phyloP scores from a whole-genome alignment of 2,888 invertebrate species.

The Agrochola macilenta region DNA sequence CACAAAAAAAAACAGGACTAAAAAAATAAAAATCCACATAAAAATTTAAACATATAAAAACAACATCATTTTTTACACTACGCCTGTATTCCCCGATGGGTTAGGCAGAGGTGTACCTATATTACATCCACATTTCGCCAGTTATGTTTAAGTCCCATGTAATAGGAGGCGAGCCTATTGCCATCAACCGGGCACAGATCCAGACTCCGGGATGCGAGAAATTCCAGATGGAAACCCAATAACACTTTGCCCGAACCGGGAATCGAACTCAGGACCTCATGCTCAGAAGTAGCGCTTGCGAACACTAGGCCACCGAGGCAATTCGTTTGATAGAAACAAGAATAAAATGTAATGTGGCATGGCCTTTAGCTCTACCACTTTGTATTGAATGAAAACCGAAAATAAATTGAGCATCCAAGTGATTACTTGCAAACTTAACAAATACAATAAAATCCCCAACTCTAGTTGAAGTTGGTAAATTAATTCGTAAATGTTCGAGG shows the following conservation, averaged over 20 bases:
- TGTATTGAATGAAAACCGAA: conserved; percentile 29
- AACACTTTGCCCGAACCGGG: neutral
- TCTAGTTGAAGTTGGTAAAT: conserved; percentile 58
- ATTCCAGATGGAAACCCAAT: neutral
- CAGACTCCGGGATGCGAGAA: neutral
- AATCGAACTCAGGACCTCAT: neutral
- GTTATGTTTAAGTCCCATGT: neutral
- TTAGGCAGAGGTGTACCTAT: neutral
- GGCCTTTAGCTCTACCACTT: neutral
- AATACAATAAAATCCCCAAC: conserved; percentile 52
- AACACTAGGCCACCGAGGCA: neutral
- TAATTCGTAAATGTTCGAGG: conserved; percentile 60
- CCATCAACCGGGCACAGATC: neutral
- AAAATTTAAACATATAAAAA: too few relatives aligned
- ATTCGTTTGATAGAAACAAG: neutral
- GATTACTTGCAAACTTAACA: conserved; percentile 54
- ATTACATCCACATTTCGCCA: neutral
- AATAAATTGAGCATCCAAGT: conserved; percentile 49
- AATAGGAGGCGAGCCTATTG: neutral
- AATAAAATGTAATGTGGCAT: conserved; percentile 3
- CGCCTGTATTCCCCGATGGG: neutral
- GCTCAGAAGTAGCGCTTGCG: neutral
- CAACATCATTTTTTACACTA: too few relatives aligned
- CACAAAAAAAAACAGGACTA: too few relatives aligned
- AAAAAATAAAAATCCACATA: too few relatives aligned